Percentiles rank a stretch among this genome's conserved stretches.
Conservation (phyloP, 2,113 vertebrate species). For the Phodopus roborovskii region DNA sequence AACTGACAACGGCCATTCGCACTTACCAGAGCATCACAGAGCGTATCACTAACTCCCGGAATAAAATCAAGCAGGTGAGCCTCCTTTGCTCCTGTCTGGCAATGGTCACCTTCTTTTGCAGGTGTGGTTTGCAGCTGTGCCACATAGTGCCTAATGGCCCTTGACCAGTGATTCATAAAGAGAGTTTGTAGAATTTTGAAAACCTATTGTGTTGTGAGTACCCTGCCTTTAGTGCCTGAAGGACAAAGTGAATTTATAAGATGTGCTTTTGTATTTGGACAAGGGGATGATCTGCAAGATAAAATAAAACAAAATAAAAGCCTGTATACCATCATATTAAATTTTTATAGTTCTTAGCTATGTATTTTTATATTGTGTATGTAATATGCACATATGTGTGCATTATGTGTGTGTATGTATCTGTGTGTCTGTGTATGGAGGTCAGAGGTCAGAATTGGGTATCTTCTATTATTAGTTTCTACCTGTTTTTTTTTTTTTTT, state of each 20-base stretch:
- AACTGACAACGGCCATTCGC: slow-evolving; percentile 96
- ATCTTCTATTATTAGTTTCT: background rate
- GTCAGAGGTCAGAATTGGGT: background rate
- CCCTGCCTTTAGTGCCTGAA: background rate
- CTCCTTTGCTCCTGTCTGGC: background rate
- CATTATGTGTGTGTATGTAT: background rate
- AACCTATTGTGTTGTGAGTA: background rate
- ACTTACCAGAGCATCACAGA: slow-evolving; percentile 99
- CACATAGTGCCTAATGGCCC: background rate
- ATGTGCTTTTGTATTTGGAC: background rate
- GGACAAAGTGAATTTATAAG: background rate
- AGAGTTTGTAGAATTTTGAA: background rate
- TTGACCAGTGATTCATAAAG: background rate
- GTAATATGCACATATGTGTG: background rate
- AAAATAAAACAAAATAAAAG: background rate
- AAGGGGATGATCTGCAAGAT: background rate
- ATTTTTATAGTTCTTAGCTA: background rate
- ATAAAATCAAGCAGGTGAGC: slow-evolving; percentile 97
- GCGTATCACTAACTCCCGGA: slow-evolving; percentile 97
- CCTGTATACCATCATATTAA: background rate
- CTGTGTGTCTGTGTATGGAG: background rate
- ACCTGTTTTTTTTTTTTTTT: no score
- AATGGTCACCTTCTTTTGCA: rapidly evolving
- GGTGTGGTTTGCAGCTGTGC: background rate
- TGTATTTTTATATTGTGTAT: background rate